Percentiles rank a stretch among this genome's conserved stretches.
Conservation (phyloP, 1,140 invertebrate genomes). For the Dendrolimus punctatus region DNA sequence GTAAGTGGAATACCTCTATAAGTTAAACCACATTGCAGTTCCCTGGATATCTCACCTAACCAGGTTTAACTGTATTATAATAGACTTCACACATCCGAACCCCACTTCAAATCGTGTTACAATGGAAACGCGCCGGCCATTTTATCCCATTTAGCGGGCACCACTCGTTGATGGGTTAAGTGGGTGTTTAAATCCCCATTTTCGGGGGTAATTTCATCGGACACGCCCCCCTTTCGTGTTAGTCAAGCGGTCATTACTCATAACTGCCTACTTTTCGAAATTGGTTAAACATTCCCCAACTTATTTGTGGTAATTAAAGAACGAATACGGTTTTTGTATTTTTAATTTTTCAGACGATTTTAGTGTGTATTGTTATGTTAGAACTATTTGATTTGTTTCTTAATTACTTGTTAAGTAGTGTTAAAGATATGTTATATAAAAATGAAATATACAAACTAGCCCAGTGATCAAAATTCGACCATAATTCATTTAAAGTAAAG, state of each 20-base stretch:
- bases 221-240: conserved; percentile 12
- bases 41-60: too few relatives aligned
- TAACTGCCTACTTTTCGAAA: conserved; percentile 8
- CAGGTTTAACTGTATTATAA: too few relatives aligned
- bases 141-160: conserved; percentile 20
- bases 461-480: too few relatives aligned
- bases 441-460: too few relatives aligned
- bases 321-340: not conserved
- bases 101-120: not conserved
- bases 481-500: too few relatives aligned
- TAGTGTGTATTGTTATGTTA: not conserved
- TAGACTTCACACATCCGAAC: too few relatives aligned
- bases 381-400: not conserved
- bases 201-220: conserved; percentile 19
- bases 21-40: too few relatives aligned
- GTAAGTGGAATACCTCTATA: too few relatives aligned
- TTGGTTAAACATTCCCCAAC: conserved; percentile 5
- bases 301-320: conserved; percentile 3
- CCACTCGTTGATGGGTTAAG: conserved; percentile 24
- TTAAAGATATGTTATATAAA: too few relatives aligned
- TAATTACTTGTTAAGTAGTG: too few relatives aligned
- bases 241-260: conserved; percentile 9
- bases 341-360: not conserved
- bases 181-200: conserved; percentile 31
- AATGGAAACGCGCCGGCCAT: conserved; percentile 26